Base-by-base conservation (phyloP, 2,113 vertebrate genomes). In the Megaleporinus macrocephalus region DNA sequence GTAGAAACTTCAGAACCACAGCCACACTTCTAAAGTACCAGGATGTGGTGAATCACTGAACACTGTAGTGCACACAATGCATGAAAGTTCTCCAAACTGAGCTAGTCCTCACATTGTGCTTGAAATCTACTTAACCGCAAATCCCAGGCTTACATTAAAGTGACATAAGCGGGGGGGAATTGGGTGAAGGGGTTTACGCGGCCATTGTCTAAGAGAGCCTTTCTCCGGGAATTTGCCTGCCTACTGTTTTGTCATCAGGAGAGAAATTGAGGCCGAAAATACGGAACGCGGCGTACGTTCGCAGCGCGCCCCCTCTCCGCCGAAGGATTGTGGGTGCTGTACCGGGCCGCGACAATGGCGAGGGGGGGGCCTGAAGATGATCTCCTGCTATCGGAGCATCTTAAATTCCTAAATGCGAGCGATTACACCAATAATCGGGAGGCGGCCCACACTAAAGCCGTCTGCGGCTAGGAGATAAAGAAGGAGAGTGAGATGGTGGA, bases 331-430 rank as follows among this genome's bases (percentile, higher is more conserved):
- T 16, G 27, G 51, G 49, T 29, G 62, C 33, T 59, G 74, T 20
- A 62, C 55, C 15, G 63, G 26, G 65, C 12, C 47, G 14, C 26
- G 15, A 70, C 63, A 72, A 76, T 55, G 51, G 75, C 36, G 20
- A 65, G 2, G 53, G n/a, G n/a, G 53, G 57, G 30, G 24, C 15
- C 55, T 55, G 62, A 57, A 79, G 76, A 82, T 89, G 82, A 70
- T 72, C 59, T 90, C 89, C 88, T 92, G 84, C 83, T 93, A 94
- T 94, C 93, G 88, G 88, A 89, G 90, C 84, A 94, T 94, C 92
- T 93, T 87, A 92, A 92, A 93, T 87, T 94, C 92, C 92, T 87
- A 92, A 92, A 93, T 87, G 88, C 85, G 87, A 91, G 92, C 80
- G 92, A 92, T 93, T 93, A 92, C 89, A 92, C 86, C 83, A 76